Evolutionary conservation across 2,888 invertebrate species (phyloP).

Genomic region (Platerodrilus igneus): DNA sequence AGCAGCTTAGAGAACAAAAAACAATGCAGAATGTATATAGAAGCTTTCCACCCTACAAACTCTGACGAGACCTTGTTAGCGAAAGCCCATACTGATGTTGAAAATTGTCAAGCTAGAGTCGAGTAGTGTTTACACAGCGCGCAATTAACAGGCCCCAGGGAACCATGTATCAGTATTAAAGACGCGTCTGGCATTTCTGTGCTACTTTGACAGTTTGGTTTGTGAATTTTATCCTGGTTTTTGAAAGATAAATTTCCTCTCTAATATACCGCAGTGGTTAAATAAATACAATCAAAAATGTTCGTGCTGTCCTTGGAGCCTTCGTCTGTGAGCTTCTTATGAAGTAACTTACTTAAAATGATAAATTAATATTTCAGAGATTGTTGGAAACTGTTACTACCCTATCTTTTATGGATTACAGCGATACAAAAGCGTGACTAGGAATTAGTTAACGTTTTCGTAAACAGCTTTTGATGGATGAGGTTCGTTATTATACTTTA

Average conservation of each 20-base stretch:
- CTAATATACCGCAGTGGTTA: too few relatives aligned
- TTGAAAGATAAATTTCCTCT: too few relatives aligned
- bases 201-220: constrained; percentile 15
- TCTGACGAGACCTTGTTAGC: constrained; percentile 23
- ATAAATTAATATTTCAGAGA: too few relatives aligned
- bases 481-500: constrained; percentile 12
- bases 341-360: too few relatives aligned
- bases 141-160: constrained; percentile 24
- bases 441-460: constrained; percentile 5
- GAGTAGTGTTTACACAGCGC: constrained; percentile 25
- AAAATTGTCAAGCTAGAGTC: constrained; percentile 24
- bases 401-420: too few relatives aligned
- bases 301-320: too few relatives aligned
- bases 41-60: constrained; percentile 18
- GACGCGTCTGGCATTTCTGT: constrained; percentile 24
- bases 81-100: constrained; percentile 23
- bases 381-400: too few relatives aligned
- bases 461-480: constrained; percentile 15
- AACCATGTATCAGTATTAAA: constrained; percentile 25
- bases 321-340: too few relatives aligned
- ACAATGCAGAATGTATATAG: constrained; percentile 18
- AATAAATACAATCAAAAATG: too few relatives aligned
- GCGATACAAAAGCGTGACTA: neutral
- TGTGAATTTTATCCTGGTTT: too few relatives aligned
- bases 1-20: constrained; percentile 15